phyloP scores from a whole-genome alignment of 1,140 invertebrate genomes.

The Pararge aegeria region DNA sequence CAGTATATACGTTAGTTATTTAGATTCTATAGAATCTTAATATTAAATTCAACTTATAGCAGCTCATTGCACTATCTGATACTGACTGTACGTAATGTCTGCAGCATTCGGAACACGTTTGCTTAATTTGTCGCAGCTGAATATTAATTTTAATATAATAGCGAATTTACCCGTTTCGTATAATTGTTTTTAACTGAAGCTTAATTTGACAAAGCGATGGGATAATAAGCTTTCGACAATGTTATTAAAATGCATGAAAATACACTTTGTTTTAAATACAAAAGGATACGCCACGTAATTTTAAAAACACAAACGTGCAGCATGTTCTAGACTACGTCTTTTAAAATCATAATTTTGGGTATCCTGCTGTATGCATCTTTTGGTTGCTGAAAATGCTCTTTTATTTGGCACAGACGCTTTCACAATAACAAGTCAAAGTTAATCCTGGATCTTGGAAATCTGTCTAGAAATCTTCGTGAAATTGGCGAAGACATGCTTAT shows the following conservation, averaged over 20 bases:
- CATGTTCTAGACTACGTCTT: too few relatives aligned
- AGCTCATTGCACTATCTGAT: not conserved
- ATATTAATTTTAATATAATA: constrained; percentile 22
- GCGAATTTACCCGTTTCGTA: not conserved
- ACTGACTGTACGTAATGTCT: not conserved
- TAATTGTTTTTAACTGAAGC: constrained; percentile 3
- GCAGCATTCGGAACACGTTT: constrained; percentile 37
- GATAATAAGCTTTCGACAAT: not conserved
- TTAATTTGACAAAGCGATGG: constrained; percentile 3
- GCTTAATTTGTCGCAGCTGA: constrained; percentile 38
- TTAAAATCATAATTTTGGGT: too few relatives aligned
- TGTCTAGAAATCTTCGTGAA: too few relatives aligned
- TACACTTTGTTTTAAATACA: not conserved
- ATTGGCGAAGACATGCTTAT: too few relatives aligned
- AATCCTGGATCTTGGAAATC: too few relatives aligned
- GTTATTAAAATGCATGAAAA: not conserved
- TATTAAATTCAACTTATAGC: not conserved
- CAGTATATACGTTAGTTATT: too few relatives aligned
- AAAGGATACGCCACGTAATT: not conserved
- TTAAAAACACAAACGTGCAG: too few relatives aligned
- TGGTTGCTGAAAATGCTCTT: too few relatives aligned
- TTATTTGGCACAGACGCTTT: too few relatives aligned
- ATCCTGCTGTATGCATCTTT: too few relatives aligned
- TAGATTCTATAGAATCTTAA: too few relatives aligned
- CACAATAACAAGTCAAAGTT: too few relatives aligned